Conservation (phyloP, 2,797 vertebrate genomes). For the Gastrophryne carolinensis region DNA sequence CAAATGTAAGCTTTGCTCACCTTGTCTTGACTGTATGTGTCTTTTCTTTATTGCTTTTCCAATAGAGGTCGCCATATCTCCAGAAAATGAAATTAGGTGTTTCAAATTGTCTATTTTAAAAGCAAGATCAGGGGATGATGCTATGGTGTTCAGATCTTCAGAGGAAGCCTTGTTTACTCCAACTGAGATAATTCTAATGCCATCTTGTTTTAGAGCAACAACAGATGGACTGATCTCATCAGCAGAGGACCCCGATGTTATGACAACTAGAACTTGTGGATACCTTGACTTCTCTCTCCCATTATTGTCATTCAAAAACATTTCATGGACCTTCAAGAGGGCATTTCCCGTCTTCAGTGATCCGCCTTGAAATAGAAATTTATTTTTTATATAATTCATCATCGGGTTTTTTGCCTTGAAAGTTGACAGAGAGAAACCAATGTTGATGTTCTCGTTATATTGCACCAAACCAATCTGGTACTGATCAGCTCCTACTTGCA, state of each 20-base stretch:
- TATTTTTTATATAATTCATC: constrained; percentile 61
- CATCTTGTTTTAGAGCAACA: constrained; percentile 46
- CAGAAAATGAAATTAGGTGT: constrained; percentile 28
- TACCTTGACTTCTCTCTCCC: constrained; percentile 56
- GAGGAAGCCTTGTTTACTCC: constrained; percentile 55
- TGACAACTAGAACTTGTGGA: constrained; percentile 60
- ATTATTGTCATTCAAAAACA: constrained; percentile 53
- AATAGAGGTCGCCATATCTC: constrained; percentile 38
- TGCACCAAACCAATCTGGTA: constrained; percentile 46
- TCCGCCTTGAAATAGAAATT: constrained; percentile 54
- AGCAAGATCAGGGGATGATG: constrained; percentile 36
- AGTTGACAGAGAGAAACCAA: constrained; percentile 55
- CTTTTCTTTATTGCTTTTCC: constrained; percentile 16
- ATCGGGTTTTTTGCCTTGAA: constrained; percentile 56
- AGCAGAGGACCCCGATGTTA: constrained; percentile 57
- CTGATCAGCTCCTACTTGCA: constrained; percentile 39
- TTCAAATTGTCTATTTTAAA: constrained; percentile 6
- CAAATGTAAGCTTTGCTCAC: constrained; percentile 1
- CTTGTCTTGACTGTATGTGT: neutral
- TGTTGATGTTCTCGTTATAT: constrained; percentile 51
- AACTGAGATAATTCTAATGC: constrained; percentile 61
- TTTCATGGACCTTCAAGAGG: constrained; percentile 53
- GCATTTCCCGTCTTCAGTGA: constrained; percentile 54
- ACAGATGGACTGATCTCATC: constrained; percentile 58
- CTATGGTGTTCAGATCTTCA: constrained; percentile 56